Evolutionary conservation across 2,888 invertebrate species (phyloP).

Genomic region (Xestoiulus laeticollis): DNA sequence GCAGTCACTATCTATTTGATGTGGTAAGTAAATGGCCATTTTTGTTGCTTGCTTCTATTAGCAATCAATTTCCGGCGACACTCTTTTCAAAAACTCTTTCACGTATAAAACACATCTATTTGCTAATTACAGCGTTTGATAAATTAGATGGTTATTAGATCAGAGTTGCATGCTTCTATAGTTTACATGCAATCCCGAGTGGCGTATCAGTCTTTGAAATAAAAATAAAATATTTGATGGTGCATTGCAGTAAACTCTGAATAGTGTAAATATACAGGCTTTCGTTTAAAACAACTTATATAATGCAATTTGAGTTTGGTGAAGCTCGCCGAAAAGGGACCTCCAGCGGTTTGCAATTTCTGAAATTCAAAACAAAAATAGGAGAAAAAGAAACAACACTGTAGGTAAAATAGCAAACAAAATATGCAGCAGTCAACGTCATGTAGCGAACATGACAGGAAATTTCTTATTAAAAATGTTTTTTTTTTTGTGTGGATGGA

Average conservation of each 20-base stretch:
- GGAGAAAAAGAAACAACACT: too few relatives aligned
- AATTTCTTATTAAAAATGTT: too few relatives aligned
- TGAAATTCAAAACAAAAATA: not conserved
- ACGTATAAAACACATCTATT: not conserved
- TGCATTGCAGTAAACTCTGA: too few relatives aligned
- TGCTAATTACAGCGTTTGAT: not conserved
- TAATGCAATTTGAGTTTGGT: too few relatives aligned
- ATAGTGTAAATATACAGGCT: too few relatives aligned
- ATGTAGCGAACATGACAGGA: too few relatives aligned
- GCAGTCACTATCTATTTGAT: constrained; percentile 56
- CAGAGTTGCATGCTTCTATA: not conserved
- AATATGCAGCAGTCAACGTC: too few relatives aligned
- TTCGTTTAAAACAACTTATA: too few relatives aligned
- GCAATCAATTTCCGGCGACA: not conserved
- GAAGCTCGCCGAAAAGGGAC: too few relatives aligned
- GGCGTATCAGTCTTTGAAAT: not conserved
- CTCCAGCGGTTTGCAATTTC: not conserved
- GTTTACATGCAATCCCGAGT: not conserved
- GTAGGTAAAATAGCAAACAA: too few relatives aligned
- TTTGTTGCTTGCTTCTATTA: not conserved
- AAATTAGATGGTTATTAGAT: constrained; percentile 4
- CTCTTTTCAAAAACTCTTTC: not conserved
- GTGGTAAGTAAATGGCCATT: constrained; percentile 54
- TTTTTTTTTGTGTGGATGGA: too few relatives aligned
- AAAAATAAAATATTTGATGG: too few relatives aligned